Evolutionary conservation across 2,888 invertebrate genomes (phyloP).

Genomic region (Spisula subtruncata): DNA sequence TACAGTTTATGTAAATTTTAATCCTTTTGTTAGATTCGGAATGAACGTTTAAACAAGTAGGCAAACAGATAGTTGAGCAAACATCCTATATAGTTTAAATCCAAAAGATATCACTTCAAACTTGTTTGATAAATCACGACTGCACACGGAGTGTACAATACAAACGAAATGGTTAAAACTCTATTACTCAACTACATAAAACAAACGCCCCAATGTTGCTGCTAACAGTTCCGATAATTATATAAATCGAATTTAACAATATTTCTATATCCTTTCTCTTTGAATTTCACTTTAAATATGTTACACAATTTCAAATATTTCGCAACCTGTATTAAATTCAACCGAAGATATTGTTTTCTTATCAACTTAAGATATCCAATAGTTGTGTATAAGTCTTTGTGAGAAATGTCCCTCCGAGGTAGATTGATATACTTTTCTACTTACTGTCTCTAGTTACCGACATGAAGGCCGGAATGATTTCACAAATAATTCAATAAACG

Average conservation of each 20-base stretch:
- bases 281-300: neutral
- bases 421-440: neutral
- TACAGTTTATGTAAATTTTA: neutral
- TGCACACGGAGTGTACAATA: neutral
- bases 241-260: slow-evolving; percentile 3
- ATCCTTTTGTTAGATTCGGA: neutral
- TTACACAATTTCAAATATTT: neutral
- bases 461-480: slow-evolving; percentile 42
- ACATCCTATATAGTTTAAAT: neutral
- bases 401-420: neutral
- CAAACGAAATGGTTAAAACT: neutral
- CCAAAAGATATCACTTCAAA: neutral
- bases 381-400: neutral
- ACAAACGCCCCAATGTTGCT: neutral
- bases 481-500: neutral
- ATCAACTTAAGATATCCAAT: slow-evolving; percentile 39
- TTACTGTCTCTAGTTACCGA: slow-evolving; percentile 40
- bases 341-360: slow-evolving; percentile 28
- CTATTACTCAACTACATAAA: neutral
- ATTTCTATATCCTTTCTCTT: neutral
- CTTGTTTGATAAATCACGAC: neutral
- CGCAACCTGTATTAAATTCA: neutral
- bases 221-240: neutral
- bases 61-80: neutral
- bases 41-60: neutral